Conservation (phyloP, 1,140 invertebrate genomes). For the Hylaeus volcanicus region DNA sequence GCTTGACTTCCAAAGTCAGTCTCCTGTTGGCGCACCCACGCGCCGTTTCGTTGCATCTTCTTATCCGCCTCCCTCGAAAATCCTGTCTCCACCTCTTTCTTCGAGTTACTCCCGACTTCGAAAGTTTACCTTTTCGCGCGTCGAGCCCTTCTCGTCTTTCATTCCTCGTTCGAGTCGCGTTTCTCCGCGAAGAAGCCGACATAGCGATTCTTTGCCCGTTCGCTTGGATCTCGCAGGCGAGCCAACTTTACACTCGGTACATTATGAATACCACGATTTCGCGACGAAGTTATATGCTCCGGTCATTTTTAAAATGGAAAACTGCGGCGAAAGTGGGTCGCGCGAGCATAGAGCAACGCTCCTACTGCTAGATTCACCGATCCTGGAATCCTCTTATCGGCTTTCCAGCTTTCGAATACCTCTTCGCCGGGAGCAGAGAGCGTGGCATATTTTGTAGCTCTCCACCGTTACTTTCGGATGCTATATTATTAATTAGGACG, state of each 20-base stretch:
- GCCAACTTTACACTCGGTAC: conserved; percentile 69
- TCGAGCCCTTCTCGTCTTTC: conserved; percentile 28
- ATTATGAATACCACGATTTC: conserved; percentile 72
- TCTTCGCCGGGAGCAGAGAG: not conserved
- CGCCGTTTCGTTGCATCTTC: conserved; percentile 18
- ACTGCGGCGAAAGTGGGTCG: conserved; percentile 43
- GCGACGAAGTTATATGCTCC: conserved; percentile 55
- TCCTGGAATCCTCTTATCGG: conserved; percentile 47
- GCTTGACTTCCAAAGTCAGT: conserved; percentile 2
- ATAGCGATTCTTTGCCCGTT: conserved; percentile 20
- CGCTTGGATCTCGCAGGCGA: conserved; percentile 34
- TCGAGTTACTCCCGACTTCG: conserved; percentile 71
- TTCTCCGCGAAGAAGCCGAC: not conserved
- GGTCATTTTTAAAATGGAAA: conserved; percentile 61
- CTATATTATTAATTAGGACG: conserved; percentile 20
- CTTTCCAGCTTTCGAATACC: conserved; percentile 33
- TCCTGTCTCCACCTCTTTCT: conserved; percentile 30
- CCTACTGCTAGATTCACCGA: not conserved
- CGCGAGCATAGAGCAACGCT: conserved; percentile 8
- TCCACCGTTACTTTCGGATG: no score
- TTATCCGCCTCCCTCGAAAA: conserved; percentile 24
- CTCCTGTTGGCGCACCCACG: not conserved
- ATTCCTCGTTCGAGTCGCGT: not conserved
- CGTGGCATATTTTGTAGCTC: conserved; percentile 1
- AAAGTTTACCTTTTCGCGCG: conserved; percentile 72